phyloP scores from a whole-genome alignment of 2,797 vertebrate species.

The Podarcis lilfordi region DNA sequence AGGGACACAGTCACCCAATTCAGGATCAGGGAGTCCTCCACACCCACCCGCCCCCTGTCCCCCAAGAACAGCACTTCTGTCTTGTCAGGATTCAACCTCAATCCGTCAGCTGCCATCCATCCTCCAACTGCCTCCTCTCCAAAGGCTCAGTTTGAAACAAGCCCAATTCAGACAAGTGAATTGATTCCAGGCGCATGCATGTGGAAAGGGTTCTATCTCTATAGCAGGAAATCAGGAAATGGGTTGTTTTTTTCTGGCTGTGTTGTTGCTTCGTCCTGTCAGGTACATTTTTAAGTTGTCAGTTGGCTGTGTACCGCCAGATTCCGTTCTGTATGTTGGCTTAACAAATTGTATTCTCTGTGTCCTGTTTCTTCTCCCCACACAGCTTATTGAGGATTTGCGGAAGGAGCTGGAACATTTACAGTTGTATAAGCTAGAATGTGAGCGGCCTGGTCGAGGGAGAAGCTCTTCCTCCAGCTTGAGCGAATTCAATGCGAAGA shows the following conservation, averaged over 20 bases:
- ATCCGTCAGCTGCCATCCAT: too few relatives aligned
- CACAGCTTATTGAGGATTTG: conserved; percentile 93
- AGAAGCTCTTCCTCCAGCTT: conserved; percentile 82
- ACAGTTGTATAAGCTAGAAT: conserved; percentile 92
- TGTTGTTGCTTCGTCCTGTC: background rate
- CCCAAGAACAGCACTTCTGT: too few relatives aligned
- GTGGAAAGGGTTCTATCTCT: background rate
- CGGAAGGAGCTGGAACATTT: conserved; percentile 93
- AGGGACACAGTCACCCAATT: too few relatives aligned
- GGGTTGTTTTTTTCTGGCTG: too few relatives aligned
- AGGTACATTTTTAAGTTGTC: background rate
- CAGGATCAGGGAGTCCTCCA: too few relatives aligned
- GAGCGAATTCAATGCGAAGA: conserved; percentile 87
- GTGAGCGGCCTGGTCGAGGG: conserved; percentile 84
- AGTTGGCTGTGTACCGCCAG: background rate
- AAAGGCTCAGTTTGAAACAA: background rate
- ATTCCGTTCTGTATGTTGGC: background rate
- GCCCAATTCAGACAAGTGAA: background rate
- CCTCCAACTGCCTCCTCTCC: too few relatives aligned
- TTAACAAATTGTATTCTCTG: background rate
- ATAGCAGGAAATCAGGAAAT: background rate
- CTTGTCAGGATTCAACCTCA: too few relatives aligned
- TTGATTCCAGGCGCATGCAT: background rate
- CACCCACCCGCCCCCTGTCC: too few relatives aligned
- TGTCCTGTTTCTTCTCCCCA: background rate